Evolutionary conservation across 30 jellyfish, hydroid and myxozoan species (phyloP), one percentile per base, ranked within the genome.

Genomic region (Aurelia aurita complex sp. Pacific): DNA sequence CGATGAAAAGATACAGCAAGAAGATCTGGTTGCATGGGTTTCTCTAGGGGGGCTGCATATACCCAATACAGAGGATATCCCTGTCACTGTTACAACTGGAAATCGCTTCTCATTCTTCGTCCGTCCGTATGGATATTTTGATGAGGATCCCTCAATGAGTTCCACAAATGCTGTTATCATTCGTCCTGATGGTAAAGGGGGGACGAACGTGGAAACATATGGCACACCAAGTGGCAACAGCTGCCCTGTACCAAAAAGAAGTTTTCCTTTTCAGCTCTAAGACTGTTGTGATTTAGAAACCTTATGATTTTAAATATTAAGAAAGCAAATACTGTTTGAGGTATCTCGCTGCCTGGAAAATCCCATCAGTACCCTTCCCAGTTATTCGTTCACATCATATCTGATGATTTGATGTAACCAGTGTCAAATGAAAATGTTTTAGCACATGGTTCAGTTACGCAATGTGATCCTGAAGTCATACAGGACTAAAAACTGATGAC

Each of bases 11-110:
- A 89, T 82, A 7, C 90, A 9, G 68, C 83, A 89, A 34, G 80
- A 89, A 52, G 97, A 90, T 69, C 80, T 90, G n/a, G 97, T 90
- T 38, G 95, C 97, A 23, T 90, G 97, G 97, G 88, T 90, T 12
- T n/a, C 97, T 66, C 23, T 89, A 60, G 97, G 97, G 64, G 90
- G 83, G 38, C 73, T 89, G 80, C 97, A 89, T 71, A 69, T 89
- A 36, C 97, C 97, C 23, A 89, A 80, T 51, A 82, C 97, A 13
- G 97, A 89, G 66, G 97, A 89, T 74, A 55, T 89, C 53, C 97
- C 97, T 14, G 89, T 87, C 7, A 89, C 97, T 11, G 86, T 82
- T n/a, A 81, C 97, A 2, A 43, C 92, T 65, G 93, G 89, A 11
- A 89, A 89, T 85, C 75, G 88, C 51, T 82, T 60, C 32, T 79